Evolutionary conservation across 2,113 vertebrate species (phyloP).

Genomic region (Tachycineta bicolor): DNA sequence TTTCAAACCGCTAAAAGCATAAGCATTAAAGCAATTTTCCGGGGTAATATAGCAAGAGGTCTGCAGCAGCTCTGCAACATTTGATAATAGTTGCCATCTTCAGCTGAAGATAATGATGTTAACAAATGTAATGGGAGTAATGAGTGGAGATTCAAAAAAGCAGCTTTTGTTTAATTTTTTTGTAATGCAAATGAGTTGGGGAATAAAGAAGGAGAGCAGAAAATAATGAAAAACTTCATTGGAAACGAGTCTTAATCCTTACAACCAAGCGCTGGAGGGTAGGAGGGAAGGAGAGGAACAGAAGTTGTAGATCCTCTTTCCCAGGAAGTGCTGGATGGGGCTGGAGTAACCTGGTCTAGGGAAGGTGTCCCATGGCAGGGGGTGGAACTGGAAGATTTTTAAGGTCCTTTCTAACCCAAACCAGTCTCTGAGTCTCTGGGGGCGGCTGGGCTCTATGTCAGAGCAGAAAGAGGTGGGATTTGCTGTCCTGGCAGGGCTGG

Average conservation of each 20-base stretch:
- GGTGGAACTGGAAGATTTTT: neutral
- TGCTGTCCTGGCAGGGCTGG: neutral
- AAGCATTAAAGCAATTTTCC: slow-evolving; percentile 81
- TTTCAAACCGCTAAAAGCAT: slow-evolving; percentile 74
- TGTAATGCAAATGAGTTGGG: slow-evolving; percentile 78
- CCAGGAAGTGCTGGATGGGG: neutral
- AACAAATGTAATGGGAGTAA: slow-evolving; percentile 80
- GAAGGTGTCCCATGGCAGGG: neutral
- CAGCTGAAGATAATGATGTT: slow-evolving; percentile 77
- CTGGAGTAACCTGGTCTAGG: neutral
- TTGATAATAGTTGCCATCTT: slow-evolving; percentile 77
- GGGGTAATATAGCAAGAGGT: slow-evolving; percentile 72
- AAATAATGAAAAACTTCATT: slow-evolving; percentile 60
- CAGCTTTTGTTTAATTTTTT: slow-evolving; percentile 83
- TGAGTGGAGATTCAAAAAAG: slow-evolving; percentile 77
- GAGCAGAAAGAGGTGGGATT: neutral
- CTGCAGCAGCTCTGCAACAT: slow-evolving; percentile 68
- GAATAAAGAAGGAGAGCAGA: slow-evolving; percentile 62
- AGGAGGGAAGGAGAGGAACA: neutral
- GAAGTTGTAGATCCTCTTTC: neutral
- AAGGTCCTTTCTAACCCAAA: neutral
- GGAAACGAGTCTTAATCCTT: slow-evolving; percentile 72
- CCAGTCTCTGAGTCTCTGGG: neutral
- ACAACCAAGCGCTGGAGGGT: neutral
- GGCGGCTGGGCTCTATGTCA: neutral